Evolutionary conservation across 2,797 vertebrate species (phyloP), one percentile per base, ranked within the genome.

Genomic region (Galago senegalensis): DNA sequence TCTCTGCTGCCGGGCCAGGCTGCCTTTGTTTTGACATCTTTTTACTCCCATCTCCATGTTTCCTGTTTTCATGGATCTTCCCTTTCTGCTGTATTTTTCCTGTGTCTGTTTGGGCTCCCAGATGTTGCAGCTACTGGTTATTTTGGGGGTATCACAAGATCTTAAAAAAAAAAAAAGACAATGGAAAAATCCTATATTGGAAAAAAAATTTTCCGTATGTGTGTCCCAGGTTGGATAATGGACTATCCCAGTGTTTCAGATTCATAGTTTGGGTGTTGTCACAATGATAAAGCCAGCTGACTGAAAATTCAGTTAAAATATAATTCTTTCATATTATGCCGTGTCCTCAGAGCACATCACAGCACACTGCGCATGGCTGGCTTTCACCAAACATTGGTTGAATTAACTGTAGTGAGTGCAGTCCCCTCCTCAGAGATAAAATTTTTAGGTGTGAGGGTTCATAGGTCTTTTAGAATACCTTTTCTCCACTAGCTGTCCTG

Each of bases 51-150:
- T 97, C 97, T 98, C 98, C 97, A 96, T 94, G 98, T 97, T 99
- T 99, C 98, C 98, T 99, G 98, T 99, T 99, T 99, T 98, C 96
- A 77, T 97, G 97, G 98, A 96, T 98, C 98, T 98, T 98, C 97
- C 98, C 96, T 97, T 98, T 97, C 94, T 98, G 98, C 98, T 94
- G 96, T 98, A 98, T 97, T 98, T 97, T 99, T 99, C 98, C 98
- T 98, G 98, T 98, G 97, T 97, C 97, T 98, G 98, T 98, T 98
- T 98, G 98, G 97, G 94, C 98, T 98, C 97, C 98, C 98, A 98
- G 98, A 98, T 99, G 98, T 98, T 97, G 97, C 90, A 86, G 87
- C 83, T 94, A 81, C 43, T 92, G 89, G 97, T 96, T 98, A 98
- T 99, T 99, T 99, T 98, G 97, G 98, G 96, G 27, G 72, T 93